These are phyloP conservation scores for Heliangelus exortis DNA, from an alignment of 2,797 vertebrate species.

Conservation along the genomic window DNA sequence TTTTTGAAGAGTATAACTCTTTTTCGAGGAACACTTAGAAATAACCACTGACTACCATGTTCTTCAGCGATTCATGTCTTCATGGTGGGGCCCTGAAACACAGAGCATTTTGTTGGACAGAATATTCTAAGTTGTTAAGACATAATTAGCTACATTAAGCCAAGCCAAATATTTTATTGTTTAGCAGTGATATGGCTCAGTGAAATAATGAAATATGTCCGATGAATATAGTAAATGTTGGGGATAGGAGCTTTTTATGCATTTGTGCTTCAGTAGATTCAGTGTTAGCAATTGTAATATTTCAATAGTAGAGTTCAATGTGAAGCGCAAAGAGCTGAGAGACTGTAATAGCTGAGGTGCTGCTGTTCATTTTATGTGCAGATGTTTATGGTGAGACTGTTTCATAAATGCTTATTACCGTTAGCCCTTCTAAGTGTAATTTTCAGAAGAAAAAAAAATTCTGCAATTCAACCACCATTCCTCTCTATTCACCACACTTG, in stretches of 20 bases:
- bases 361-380: slow-evolving; percentile 87
- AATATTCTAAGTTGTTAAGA: slow-evolving; percentile 51
- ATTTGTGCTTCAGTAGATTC: slow-evolving; percentile 71
- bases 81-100: background rate
- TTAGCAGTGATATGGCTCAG: slow-evolving; percentile 45
- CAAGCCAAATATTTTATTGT: slow-evolving; percentile 68
- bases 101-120: slow-evolving; percentile 45
- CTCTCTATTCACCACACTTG: slow-evolving; percentile 99
- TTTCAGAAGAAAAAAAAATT: slow-evolving; percentile 87
- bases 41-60: slow-evolving; percentile 66
- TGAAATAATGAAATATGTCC: slow-evolving; percentile 58
- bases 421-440: slow-evolving; percentile 97
- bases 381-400: slow-evolving; percentile 95
- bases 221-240: slow-evolving; percentile 61
- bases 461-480: slow-evolving; percentile 99
- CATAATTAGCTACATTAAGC: slow-evolving; percentile 64
- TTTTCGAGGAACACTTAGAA: slow-evolving; percentile 76
- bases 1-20: slow-evolving; percentile 69
- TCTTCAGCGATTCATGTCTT: slow-evolving; percentile 28
- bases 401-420: slow-evolving; percentile 99
- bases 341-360: slow-evolving; percentile 80
- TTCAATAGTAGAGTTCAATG: slow-evolving; percentile 77
- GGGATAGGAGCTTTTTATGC: slow-evolving; percentile 47
- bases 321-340: slow-evolving; percentile 78
- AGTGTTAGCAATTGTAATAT: slow-evolving; percentile 77